phyloP scores from a whole-genome alignment of 2,797 vertebrate genomes.

The Halcyon badia region DNA sequence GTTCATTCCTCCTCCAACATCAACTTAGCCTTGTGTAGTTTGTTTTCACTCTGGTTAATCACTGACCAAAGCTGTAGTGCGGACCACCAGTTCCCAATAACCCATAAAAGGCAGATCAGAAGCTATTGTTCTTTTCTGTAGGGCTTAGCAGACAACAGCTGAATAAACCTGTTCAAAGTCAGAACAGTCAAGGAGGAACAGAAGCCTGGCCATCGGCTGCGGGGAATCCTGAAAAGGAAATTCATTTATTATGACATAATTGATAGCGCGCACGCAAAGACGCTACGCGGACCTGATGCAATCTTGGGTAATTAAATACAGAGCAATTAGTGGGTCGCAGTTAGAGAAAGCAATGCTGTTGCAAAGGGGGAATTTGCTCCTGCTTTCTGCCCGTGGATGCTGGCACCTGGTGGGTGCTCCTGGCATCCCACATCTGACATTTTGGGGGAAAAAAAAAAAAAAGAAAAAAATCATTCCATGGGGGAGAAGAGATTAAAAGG shows the following conservation, averaged over 20 bases:
- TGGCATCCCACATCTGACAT: background rate
- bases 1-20: conserved; percentile 94
- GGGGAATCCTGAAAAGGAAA: conserved; percentile 82
- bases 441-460: too few relatives aligned
- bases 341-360: conserved; percentile 28
- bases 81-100: conserved; percentile 96
- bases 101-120: conserved; percentile 98
- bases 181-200: conserved; percentile 84
- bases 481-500: background rate
- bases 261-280: conserved; percentile 75
- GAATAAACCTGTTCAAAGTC: conserved; percentile 93
- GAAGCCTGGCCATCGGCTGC: conserved; percentile 72
- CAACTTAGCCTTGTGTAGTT: conserved; percentile 94
- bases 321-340: conserved; percentile 41
- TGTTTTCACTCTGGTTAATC: conserved; percentile 98
- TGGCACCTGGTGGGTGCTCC: background rate
- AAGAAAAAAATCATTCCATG: background rate
- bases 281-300: conserved; percentile 24
- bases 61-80: conserved; percentile 94
- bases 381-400: background rate
- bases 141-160: conserved; percentile 95
- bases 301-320: conserved; percentile 72
- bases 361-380: conserved; percentile 52
- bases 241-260: conserved; percentile 85
- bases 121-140: conserved; percentile 93